phyloP scores from a whole-genome alignment of 2,797 vertebrate genomes.

The Salarias fasciatus region DNA sequence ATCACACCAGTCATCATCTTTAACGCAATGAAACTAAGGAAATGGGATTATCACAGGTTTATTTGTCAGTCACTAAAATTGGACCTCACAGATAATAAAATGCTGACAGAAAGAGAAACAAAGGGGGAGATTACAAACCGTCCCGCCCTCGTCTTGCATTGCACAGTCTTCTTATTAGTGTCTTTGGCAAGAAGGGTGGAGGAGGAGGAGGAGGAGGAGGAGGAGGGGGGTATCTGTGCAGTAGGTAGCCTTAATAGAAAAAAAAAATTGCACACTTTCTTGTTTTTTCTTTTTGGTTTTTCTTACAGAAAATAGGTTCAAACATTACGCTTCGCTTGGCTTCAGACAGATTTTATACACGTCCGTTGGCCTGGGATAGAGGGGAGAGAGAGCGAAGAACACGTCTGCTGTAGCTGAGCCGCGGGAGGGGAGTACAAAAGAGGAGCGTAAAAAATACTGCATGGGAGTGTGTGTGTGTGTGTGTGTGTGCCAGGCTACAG shows the following conservation, averaged over 20 bases:
- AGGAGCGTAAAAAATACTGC: slow-evolving; percentile 51
- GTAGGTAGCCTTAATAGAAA: slow-evolving; percentile 77
- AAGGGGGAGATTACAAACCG: slow-evolving; percentile 69
- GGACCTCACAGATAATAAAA: slow-evolving; percentile 55
- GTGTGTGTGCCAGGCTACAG: neutral
- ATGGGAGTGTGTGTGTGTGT: too few species aligned
- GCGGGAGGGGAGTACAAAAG: slow-evolving; percentile 32
- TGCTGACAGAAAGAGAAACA: slow-evolving; percentile 49
- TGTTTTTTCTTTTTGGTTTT: slow-evolving; percentile 22
- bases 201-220: too few species aligned
- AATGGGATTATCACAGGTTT: slow-evolving; percentile 43
- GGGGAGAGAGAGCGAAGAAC: slow-evolving; percentile 28
- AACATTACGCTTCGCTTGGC: slow-evolving; percentile 74
- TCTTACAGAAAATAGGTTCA: slow-evolving; percentile 81
- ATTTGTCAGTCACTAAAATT: slow-evolving; percentile 61
- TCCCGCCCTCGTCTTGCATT: slow-evolving; percentile 77
- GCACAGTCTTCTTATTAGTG: slow-evolving; percentile 51
- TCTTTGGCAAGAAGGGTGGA: slow-evolving; percentile 84
- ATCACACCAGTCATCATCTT: too few species aligned
- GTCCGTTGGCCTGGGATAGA: slow-evolving; percentile 72
- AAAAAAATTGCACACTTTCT: slow-evolving; percentile 88
- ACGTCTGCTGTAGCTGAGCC: slow-evolving; percentile 66
- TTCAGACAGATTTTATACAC: slow-evolving; percentile 40
- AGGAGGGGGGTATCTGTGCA: slow-evolving; percentile 76
- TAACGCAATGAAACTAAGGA: too few species aligned